Base-by-base conservation (phyloP, 1,140 invertebrate genomes). In the Drosophila repletoides region DNA sequence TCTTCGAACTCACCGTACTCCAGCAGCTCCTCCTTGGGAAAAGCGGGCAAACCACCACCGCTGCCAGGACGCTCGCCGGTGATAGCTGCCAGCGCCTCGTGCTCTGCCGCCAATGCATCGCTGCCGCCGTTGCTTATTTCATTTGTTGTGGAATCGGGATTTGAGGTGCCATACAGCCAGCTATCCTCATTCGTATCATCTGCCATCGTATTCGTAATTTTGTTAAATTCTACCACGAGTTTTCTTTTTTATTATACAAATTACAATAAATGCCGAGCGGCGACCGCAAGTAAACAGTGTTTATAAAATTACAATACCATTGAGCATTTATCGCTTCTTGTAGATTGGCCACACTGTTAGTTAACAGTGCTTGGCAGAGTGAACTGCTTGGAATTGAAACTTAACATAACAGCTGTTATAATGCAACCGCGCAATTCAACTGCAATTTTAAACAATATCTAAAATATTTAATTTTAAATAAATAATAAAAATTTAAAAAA, bases 151-250 rank as follows among this genome's bases (percentile, higher is more conserved):
- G 90, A 91, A 59, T 92, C 92, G 17, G 88, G 88, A 73, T 90
- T 91, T 2, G 91, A 92, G 72, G 95, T 94, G 19, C 94, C 94
- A 64, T 95, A 95, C 34, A 95, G 91, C 94, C 94, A 95, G 77
- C 93, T 94, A 91, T 95, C 94, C 89, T 95, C 94, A 79, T 94
- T 95, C 3, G 86, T 86, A 86, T 94, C 93, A 76, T 95, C 94
- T 52, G 93, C 93, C 60, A 91, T 90, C 7, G 6, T 65, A 59
- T 36, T 61, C 15, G 19, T 49, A 21, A 6, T 10, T 60, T 45
- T 29, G 28, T 28, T 9, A 10, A 6, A 15, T 33, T 40, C 41
- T 36, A 34, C 49, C 49, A 63, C 34, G 24, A 43, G 14, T 58
- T 59, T 26, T n/a, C n/a, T n/a, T 7, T 46, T 48, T 19, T 28